Conservation (phyloP, 2,797 vertebrate genomes). For the Masticophis lateralis region DNA sequence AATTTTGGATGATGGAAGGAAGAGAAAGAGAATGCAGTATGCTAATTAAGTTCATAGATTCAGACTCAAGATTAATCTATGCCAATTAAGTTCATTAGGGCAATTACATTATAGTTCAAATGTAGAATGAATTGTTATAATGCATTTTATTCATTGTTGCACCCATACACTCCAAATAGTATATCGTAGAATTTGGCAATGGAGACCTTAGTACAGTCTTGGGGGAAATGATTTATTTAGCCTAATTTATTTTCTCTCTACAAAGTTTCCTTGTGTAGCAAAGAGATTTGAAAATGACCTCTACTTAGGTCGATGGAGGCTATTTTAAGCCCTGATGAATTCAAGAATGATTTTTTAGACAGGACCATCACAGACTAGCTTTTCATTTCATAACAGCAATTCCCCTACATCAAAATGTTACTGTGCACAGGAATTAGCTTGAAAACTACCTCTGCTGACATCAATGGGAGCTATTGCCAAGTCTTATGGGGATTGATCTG, state of each 20-base stretch:
- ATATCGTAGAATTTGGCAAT: not conserved
- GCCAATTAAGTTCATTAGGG: constrained; percentile 22
- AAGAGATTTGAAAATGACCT: not conserved
- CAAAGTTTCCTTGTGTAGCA: not conserved
- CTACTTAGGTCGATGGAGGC: not conserved
- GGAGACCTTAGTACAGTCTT: not conserved
- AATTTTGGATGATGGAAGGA: not conserved
- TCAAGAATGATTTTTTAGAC: not conserved
- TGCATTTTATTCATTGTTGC: not conserved
- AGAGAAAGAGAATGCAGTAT: constrained; percentile 33
- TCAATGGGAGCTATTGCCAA: not conserved
- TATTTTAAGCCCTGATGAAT: not conserved
- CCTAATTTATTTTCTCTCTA: not conserved
- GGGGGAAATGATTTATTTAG: not conserved
- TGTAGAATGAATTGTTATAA: not conserved
- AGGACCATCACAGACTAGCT: not conserved
- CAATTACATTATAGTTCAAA: not conserved
- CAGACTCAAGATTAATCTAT: constrained; percentile 7
- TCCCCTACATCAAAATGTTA: not conserved
- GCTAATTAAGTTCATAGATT: constrained; percentile 21
- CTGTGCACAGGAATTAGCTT: not conserved
- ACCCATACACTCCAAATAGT: not conserved
- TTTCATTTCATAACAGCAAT: not conserved
- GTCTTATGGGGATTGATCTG: not conserved
- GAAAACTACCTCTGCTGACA: not conserved